phyloP scores from a whole-genome alignment of 2,797 vertebrate species.

The Fratercula arctica region DNA sequence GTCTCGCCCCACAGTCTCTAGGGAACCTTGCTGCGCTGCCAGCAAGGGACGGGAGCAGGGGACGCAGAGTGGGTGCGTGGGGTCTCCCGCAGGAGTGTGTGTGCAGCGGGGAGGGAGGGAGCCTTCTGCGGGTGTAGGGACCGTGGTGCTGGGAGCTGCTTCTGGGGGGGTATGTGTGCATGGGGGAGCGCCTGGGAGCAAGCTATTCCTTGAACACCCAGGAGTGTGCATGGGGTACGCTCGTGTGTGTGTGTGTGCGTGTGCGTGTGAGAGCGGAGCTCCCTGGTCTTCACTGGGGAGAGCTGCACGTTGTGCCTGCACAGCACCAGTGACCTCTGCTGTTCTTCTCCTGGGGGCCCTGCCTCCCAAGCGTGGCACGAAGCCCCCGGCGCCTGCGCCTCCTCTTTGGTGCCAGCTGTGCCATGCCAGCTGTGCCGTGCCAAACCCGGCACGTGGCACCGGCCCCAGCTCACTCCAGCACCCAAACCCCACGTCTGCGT shows the following conservation, averaged over 20 bases:
- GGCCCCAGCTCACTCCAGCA: not conserved
- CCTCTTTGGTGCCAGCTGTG: not conserved
- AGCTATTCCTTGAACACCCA: not conserved
- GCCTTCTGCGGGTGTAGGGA: not conserved
- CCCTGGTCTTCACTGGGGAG: not conserved
- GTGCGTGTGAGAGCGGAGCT: not conserved
- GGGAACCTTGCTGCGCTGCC: not conserved
- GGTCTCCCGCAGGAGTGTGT: not conserved
- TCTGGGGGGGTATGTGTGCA: not conserved
- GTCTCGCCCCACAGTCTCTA: not conserved
- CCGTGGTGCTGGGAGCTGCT: not conserved
- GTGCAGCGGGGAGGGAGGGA: not conserved
- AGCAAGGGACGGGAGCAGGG: not conserved
- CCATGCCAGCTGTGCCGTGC: not conserved
- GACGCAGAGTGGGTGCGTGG: accelerated
- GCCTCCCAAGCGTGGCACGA: accelerated
- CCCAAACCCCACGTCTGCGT: not conserved
- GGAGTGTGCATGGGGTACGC: not conserved
- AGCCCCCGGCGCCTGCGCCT: not conserved
- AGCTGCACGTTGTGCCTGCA: not conserved
- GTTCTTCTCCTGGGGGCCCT: not conserved
- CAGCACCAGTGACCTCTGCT: not conserved
- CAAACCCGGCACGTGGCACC: not conserved
- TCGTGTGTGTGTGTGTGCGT: not conserved
- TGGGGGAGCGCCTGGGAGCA: not conserved